phyloP scores from a whole-genome alignment of 2,797 vertebrate species.

The Enteromius thamalakanensis region DNA sequence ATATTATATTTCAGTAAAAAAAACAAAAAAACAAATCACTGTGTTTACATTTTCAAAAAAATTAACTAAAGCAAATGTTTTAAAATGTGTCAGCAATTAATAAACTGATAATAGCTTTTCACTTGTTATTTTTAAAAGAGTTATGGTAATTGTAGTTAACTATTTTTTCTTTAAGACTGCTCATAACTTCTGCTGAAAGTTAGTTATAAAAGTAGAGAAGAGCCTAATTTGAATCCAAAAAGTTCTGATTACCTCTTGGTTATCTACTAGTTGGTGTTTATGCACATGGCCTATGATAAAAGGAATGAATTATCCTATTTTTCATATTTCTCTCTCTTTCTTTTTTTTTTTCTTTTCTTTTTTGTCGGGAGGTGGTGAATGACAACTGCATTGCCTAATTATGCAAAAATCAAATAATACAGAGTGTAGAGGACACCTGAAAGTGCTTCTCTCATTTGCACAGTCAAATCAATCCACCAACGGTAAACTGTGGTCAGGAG shows the following conservation, averaged over 20 bases:
- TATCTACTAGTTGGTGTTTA: too few species aligned
- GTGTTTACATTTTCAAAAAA: background rate
- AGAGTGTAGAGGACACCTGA: constrained; percentile 51
- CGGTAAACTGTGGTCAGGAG: constrained; percentile 46
- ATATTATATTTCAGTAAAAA: background rate
- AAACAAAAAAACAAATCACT: background rate
- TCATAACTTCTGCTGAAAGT: too few species aligned
- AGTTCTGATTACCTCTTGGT: too few species aligned
- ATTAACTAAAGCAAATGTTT: background rate
- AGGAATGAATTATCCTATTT: too few species aligned
- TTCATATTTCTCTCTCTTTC: background rate
- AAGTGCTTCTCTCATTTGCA: constrained; percentile 44
- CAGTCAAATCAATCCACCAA: constrained; percentile 60
- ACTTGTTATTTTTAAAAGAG: background rate
- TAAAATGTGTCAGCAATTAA: background rate
- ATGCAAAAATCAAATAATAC: constrained; percentile 50
- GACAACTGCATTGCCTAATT: constrained; percentile 43
- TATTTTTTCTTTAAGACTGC: too few species aligned
- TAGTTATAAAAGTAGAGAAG: too few species aligned
- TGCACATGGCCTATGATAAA: too few species aligned
- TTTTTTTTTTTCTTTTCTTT: background rate
- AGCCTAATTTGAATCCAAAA: too few species aligned
- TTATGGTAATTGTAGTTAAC: too few species aligned
- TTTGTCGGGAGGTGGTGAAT: background rate
- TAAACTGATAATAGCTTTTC: background rate